Conservation (phyloP, 1,140 invertebrate genomes). For the Paralvinella palmiformis region DNA sequence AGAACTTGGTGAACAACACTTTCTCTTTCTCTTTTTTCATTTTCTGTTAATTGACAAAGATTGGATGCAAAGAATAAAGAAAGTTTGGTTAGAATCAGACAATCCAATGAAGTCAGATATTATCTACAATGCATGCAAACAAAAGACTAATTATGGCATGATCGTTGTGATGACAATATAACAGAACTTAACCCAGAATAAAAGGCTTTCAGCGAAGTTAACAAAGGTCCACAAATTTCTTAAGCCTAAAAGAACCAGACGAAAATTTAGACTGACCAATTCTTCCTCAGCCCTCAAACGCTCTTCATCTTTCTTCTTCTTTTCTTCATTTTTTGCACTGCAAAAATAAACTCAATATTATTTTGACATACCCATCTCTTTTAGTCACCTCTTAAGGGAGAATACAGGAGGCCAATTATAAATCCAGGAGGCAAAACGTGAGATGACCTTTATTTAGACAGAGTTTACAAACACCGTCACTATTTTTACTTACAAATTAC, state of each 20-base stretch:
- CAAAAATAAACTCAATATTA: not conserved
- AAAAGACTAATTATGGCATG: not conserved
- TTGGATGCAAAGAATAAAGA: too few relatives aligned
- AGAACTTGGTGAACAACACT: not conserved
- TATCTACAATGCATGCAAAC: not conserved
- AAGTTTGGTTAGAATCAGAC: not conserved
- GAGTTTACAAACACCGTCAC: not conserved
- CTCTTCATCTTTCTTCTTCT: conserved; percentile 18
- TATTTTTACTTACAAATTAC: not conserved
- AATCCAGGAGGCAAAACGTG: too few relatives aligned
- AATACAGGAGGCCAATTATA: too few relatives aligned
- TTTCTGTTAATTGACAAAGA: not conserved
- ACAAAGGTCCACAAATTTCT: conserved; percentile 12
- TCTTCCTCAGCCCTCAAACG: conserved; percentile 4
- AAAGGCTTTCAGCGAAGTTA: not conserved
- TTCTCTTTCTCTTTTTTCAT: not conserved
- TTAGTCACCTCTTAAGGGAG: too few relatives aligned
- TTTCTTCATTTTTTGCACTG: conserved; percentile 19
- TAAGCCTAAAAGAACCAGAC: too few relatives aligned
- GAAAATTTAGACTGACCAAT: too few relatives aligned
- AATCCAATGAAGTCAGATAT: not conserved
- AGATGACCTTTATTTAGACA: not conserved
- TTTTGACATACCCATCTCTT: too few relatives aligned
- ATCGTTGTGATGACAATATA: not conserved
- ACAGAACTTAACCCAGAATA: not conserved